Evolutionary conservation across 2,113 vertebrate genomes (phyloP), one percentile per base, ranked within the genome.

Genomic region (Dasyprocta punctata): DNA sequence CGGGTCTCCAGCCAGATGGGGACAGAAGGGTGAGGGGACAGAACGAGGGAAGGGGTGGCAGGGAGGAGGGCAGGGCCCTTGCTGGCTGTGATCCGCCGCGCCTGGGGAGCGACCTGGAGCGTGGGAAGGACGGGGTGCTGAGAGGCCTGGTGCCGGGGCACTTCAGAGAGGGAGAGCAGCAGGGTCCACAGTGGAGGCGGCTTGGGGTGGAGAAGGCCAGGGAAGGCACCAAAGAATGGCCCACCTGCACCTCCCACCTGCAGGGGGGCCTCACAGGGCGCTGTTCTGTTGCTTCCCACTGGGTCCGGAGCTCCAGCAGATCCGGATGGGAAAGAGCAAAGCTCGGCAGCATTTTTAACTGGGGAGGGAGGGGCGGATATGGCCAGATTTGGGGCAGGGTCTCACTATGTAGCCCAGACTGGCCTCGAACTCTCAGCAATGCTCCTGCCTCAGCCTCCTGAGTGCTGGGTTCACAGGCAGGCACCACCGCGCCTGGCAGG

Each of bases 11-110:
- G 86, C 38, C 67, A 36, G 49, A 17, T 3, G 9, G 41, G 36
- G 2, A 13, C 19, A 0, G n/a, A 1, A 14, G 17, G 54, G 60
- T 22, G 11, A 3, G 41, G 69, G 0, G n/a, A 20, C 8, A 8
- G 11, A 26, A 49, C 17, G 10, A 38, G 54, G 89, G 26, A 2
- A 16, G n/a, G 3, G 82, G 80, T 2, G 19, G 52, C 78, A 7
- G 12, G 38, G 47, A 63, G 41, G 8, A 22, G 33, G 30, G 22
- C 0, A 0, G 61, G 56, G 63, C 20, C 8, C n/a, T 7, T 0
- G 17, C 36, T 52, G 47, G 63, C 20, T 26, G 0, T 6, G 33
- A 4, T 2, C 56, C 77, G 2, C 36, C 3, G 60, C 3, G 0
- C 49, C 38, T 20, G 13, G 14, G 28, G 41, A 24, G 5, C 1